These are phyloP conservation scores for Drosophila fungiperda DNA, from an alignment of 2,888 invertebrate genomes.

Conservation along the genomic window DNA sequence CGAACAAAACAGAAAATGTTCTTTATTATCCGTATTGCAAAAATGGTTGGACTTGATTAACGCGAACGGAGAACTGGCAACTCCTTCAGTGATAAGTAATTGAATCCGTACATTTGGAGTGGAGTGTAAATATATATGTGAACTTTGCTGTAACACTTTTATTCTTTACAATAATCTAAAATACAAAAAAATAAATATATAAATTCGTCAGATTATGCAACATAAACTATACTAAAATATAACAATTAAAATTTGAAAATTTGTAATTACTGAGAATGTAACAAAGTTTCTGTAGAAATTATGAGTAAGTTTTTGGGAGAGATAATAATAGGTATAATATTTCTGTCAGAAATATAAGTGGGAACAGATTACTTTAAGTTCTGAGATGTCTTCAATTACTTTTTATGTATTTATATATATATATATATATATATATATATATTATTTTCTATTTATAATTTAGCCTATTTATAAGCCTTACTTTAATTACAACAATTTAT, in stretches of 20 bases:
- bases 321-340: background rate
- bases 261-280: background rate
- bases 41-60: conserved; percentile 16
- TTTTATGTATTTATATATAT: too few relatives aligned
- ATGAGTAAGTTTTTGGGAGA: background rate
- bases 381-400: background rate
- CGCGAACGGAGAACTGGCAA: background rate
- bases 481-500: background rate
- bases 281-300: background rate
- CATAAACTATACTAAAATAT: background rate
- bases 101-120: background rate
- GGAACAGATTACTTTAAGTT: background rate
- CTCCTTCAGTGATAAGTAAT: background rate
- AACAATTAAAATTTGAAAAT: background rate
- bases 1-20: background rate
- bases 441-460: background rate
- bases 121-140: background rate
- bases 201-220: background rate
- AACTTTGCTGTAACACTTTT: background rate
- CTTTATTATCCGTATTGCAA: background rate
- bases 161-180: background rate
- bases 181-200: background rate
- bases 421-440: too few relatives aligned
- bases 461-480: background rate
- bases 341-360: background rate